A percentile compares a stretch with the other conserved stretches of the same genome.
These are phyloP conservation scores for Dipodomys merriami DNA, from an alignment of 2,113 vertebrate genomes.

Conservation along the genomic window DNA sequence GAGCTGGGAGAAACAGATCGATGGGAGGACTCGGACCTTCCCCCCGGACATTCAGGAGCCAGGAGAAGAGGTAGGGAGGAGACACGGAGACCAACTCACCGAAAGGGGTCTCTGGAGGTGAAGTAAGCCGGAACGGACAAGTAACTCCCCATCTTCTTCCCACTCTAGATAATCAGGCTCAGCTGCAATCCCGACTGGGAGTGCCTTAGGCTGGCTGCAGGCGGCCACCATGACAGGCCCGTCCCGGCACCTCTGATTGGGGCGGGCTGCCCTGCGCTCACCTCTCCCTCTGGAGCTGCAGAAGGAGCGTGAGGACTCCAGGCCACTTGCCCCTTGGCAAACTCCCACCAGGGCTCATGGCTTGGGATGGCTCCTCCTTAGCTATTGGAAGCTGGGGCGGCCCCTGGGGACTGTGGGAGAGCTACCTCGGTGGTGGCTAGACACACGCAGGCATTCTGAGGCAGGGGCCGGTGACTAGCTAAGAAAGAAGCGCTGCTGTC, in stretches of 20 bases:
- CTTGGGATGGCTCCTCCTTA: constrained; percentile 41
- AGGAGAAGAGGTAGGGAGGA: background rate
- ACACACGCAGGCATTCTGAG: constrained; percentile 69
- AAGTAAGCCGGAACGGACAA: constrained; percentile 86
- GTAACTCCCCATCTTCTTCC: constrained; percentile 88
- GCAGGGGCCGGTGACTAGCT: constrained; percentile 58
- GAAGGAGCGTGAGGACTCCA: constrained; percentile 70
- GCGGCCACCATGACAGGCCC: constrained; percentile 85
- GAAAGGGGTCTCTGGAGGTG: constrained; percentile 86
- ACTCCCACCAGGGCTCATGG: constrained; percentile 75
- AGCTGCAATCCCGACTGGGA: constrained; percentile 82
- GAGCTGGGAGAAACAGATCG: constrained; percentile 11
- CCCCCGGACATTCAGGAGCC: background rate
- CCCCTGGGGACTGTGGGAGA: background rate
- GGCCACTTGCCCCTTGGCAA: constrained; percentile 71
- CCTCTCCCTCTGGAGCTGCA: constrained; percentile 81
- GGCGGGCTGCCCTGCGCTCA: constrained; percentile 71
- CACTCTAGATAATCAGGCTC: constrained; percentile 83
- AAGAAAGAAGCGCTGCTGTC: constrained; percentile 77
- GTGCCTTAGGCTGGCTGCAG: constrained; percentile 81
- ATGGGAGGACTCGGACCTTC: background rate
- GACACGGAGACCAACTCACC: constrained; percentile 81
- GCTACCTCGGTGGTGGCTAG: constrained; percentile 53
- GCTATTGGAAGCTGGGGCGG: constrained; percentile 55
- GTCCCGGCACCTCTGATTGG: constrained; percentile 79